phyloP scores from a whole-genome alignment of 1,140 invertebrate genomes.

The Bradysia coprophila region DNA sequence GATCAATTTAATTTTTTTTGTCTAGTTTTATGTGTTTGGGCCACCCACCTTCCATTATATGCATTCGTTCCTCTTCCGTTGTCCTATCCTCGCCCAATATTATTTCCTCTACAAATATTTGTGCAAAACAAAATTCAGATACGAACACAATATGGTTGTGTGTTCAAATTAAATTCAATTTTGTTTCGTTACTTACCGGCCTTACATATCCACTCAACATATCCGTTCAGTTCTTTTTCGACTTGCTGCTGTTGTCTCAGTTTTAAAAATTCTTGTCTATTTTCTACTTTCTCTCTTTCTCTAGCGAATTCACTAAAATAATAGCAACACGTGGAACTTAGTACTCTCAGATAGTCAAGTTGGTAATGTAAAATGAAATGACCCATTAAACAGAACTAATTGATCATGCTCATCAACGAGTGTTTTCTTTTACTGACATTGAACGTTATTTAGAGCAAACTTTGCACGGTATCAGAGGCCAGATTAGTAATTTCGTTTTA shows the following conservation, averaged over 20 bases:
- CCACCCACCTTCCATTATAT: slow-evolving; percentile 92
- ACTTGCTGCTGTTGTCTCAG: slow-evolving; percentile 96
- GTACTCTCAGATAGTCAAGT: too few species aligned
- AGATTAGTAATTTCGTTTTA: too few species aligned
- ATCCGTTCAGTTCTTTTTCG: slow-evolving; percentile 97
- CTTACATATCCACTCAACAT: slow-evolving; percentile 99
- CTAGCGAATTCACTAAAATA: slow-evolving; percentile 99
- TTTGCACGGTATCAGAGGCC: too few species aligned
- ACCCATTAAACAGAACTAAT: too few species aligned
- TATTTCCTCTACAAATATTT: slow-evolving; percentile 79
- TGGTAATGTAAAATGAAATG: too few species aligned
- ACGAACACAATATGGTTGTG: too few species aligned
- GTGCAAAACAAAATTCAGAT: slow-evolving; percentile 1
- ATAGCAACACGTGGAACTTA: too few species aligned
- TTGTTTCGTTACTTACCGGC: slow-evolving; percentile 70
- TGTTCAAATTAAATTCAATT: too few species aligned
- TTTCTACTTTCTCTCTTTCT: slow-evolving; percentile 99
- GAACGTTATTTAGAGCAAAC: too few species aligned
- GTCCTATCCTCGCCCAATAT: slow-evolving; percentile 98
- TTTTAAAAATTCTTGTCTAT: slow-evolving; percentile 99
- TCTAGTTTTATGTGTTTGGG: background rate
- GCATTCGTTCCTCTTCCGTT: slow-evolving; percentile 97
- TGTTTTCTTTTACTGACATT: too few species aligned
- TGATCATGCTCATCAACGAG: too few species aligned
- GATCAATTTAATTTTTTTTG: background rate